Conservation (phyloP, 1,140 invertebrate genomes). For the Ericerus pela region DNA sequence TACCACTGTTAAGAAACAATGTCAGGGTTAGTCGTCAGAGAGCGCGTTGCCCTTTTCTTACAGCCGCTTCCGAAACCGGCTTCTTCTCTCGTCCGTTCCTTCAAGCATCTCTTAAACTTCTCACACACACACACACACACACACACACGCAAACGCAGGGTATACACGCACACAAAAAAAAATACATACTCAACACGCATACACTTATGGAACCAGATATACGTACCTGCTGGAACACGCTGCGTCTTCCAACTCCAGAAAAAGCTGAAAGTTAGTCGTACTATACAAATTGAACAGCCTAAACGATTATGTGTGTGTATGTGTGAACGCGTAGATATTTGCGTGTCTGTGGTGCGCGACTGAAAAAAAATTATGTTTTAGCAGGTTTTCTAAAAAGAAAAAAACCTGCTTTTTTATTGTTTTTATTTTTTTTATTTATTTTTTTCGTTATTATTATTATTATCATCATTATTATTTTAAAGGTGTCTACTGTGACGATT, state of each 20-base stretch:
- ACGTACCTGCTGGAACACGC: conserved; percentile 2
- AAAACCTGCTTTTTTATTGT: no score
- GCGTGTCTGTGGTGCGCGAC: no score
- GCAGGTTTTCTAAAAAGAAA: no score
- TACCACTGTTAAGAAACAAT: conserved; percentile 6
- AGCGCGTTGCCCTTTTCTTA: conserved; percentile 8
- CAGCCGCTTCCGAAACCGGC: conserved; percentile 10
- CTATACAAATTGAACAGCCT: background rate
- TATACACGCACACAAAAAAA: no score
- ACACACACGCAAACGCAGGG: no score
- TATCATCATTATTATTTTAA: no score
- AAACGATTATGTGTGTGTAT: background rate
- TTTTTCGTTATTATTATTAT: no score
- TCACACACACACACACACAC: background rate
- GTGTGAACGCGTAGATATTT: background rate
- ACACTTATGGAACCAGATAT: conserved; percentile 3
- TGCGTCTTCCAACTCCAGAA: background rate
- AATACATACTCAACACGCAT: no score
- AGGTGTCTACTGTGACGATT: no score
- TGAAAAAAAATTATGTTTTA: no score
- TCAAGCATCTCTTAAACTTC: conserved; percentile 6
- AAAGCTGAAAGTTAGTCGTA: conserved; percentile 6
- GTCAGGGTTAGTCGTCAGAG: conserved; percentile 9
- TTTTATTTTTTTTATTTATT: no score
- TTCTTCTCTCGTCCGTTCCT: conserved; percentile 11